Evolutionary conservation across 37 sponge, comb jelly and placozoan species (phyloP), one percentile per base, ranked within the genome.

Genomic region (Mnemiopsis leidyi): DNA sequence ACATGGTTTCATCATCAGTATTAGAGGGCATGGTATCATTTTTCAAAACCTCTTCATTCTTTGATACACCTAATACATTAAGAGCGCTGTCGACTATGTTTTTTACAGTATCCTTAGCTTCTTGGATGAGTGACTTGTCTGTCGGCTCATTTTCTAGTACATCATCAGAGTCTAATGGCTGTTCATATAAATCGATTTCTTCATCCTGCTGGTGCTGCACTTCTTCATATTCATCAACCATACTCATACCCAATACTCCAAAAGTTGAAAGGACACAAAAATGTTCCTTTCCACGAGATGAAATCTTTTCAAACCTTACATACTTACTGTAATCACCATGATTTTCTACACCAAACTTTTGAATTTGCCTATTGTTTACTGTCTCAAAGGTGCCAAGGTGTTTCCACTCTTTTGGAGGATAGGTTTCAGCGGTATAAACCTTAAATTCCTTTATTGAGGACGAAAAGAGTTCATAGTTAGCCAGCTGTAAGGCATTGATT

Each of bases 201-300:
- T 32, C 39, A 13, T 38, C 61, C 35, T 85, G 90, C 0, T 35
- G 61, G 18, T 31, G 26, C 24, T 85, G 90, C 20, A 36, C 38
- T 33, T 85, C 90, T 40, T 85, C 90, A 85, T 85, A 85, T 25
- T 85, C 90, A 85, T 85, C 90, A 0, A 85, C 90, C 90, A 85
- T 85, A 26, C 90, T 85, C 61, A 85, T 85, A 23, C 90, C 90
- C 24, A 85, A 25, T 23, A 85, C 48, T 40, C 3, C 61, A 40
- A 85, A 85, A 23, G 32, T 40, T 21, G 90, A 29, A 23, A 85
- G 61, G 36, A 85, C 90, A 39, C 90, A 85, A 33, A 85, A 85
- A 26, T 85, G 90, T 40, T 85, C 90, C 25, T 85, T 85, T 7
- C 90, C 90, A 5, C 90, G 32, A 37, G n/a, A 40, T 24, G 90